Evolutionary conservation across 2,888 invertebrate genomes (phyloP), one percentile per base, ranked within the genome.

Genomic region (Scrobipalpa costella): DNA sequence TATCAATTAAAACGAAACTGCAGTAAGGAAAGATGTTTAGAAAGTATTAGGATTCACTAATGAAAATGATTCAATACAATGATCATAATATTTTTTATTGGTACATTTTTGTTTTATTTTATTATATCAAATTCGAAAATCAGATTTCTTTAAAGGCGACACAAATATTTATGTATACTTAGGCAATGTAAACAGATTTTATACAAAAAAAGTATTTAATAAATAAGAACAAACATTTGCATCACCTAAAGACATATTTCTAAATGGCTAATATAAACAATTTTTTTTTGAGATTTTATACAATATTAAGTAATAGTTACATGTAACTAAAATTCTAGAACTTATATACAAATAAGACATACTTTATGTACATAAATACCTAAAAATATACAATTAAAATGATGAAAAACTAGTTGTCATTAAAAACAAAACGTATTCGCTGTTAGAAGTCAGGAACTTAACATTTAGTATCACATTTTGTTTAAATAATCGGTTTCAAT

Each of bases 381-480:
- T 57, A 21, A 52, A 52, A 19, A 49, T 49, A 47, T 27, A 52
- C 52, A 52, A 27, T 33, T 27, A 33, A 52, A 52, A 52, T 27
- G 17, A 55, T 27, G 15, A 7, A 15, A 34, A 55, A 15, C 34
- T 55, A 55, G 2, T 55, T 15, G 34, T 55, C 33, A 55, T 34
- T 34, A 34, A 13, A 64, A 61, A 62, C 65, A 65, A 64, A 65
- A 68, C 68, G 69, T 64, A 68, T 68, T 73, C 72, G 68, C 69
- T 70, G 71, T 69, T 67, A 71, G 68, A 73, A 70, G 67, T 71
- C 44, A 66, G 66, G 64, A 81, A 80, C 82, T 82, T 86, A 85
- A 80, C 67, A 27, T 76, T 82, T 85, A 85, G 80, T 86, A 86
- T 86, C 86, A 86, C 86, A 86, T 79, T 83, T 83, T 76, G 73